Conservation (phyloP, 2,113 vertebrate genomes). For the Scopus umbretta region DNA sequence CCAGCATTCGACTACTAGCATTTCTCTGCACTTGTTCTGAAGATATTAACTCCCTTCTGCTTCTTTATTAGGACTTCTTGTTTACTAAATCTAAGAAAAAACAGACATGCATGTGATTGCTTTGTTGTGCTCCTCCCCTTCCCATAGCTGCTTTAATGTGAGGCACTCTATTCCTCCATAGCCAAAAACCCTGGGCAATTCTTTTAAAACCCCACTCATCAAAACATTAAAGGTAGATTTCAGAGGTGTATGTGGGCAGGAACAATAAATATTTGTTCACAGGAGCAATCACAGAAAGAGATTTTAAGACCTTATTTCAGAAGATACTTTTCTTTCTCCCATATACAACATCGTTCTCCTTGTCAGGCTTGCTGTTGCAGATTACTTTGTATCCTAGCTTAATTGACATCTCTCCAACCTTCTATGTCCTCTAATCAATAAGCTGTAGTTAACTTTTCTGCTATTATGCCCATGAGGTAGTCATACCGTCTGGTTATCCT, state of each 20-base stretch:
- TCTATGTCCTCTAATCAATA: neutral
- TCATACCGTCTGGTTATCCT: neutral
- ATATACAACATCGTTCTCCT: neutral
- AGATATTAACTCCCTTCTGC: neutral
- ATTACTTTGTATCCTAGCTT: neutral
- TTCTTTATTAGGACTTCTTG: neutral
- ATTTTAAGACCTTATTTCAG: neutral
- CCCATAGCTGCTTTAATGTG: neutral
- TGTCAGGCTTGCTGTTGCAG: fast-evolving
- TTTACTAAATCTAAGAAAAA: neutral
- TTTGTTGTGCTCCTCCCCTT: neutral
- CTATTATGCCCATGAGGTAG: neutral
- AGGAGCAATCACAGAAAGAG: neutral
- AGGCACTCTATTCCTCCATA: neutral
- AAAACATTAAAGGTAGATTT: neutral
- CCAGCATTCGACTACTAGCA: neutral
- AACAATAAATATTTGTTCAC: neutral
- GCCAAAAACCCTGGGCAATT: neutral
- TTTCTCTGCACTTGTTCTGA: neutral
- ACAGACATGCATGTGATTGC: fast-evolving
- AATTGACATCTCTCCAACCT: neutral
- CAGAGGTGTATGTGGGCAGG: neutral
- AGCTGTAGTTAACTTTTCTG: neutral
- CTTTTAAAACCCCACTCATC: neutral
- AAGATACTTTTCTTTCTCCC: neutral